Conservation (phyloP, 1,140 invertebrate genomes). For the Brachionus koreanus region DNA sequence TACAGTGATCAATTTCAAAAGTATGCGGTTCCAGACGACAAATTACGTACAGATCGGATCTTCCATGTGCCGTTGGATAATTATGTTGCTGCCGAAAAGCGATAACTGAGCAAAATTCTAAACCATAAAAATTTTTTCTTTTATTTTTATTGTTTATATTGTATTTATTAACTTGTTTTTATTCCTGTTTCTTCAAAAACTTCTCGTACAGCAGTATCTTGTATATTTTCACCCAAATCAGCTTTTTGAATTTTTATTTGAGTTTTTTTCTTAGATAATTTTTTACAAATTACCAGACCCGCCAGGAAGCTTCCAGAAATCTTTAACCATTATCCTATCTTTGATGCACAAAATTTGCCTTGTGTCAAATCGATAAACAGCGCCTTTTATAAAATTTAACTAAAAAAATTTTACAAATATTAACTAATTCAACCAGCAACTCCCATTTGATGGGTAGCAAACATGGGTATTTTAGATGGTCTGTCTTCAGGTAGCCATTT, state of each 20-base stretch:
- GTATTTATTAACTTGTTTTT: slow-evolving; percentile 57
- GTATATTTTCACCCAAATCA: slow-evolving; percentile 27
- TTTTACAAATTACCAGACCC: neutral
- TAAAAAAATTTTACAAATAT: neutral
- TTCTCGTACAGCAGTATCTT: slow-evolving; percentile 73
- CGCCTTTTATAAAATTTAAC: neutral
- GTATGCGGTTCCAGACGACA: slow-evolving; percentile 68
- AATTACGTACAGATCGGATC: slow-evolving; percentile 79
- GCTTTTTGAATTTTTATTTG: neutral
- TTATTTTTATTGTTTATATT: neutral
- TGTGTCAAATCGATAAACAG: slow-evolving; percentile 9
- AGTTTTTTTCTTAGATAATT: neutral
- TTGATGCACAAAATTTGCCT: slow-evolving; percentile 26
- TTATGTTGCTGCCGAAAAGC: slow-evolving; percentile 68
- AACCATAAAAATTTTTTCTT: slow-evolving; percentile 45
- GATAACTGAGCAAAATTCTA: slow-evolving; percentile 70
- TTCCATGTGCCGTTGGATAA: slow-evolving; percentile 67
- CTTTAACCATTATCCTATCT: slow-evolving; percentile 24
- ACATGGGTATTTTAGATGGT: slow-evolving; percentile 68
- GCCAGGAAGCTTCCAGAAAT: slow-evolving; percentile 25
- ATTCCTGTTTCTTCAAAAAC: slow-evolving; percentile 85
- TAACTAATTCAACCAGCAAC: slow-evolving; percentile 49
- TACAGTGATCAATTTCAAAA: slow-evolving; percentile 66
- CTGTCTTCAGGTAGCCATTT: slow-evolving; percentile 70
- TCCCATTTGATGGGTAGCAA: slow-evolving; percentile 74